Evolutionary conservation across 1,140 invertebrate species (phyloP), one percentile per base, ranked within the genome.

Genomic region (Araneus ventricosus): DNA sequence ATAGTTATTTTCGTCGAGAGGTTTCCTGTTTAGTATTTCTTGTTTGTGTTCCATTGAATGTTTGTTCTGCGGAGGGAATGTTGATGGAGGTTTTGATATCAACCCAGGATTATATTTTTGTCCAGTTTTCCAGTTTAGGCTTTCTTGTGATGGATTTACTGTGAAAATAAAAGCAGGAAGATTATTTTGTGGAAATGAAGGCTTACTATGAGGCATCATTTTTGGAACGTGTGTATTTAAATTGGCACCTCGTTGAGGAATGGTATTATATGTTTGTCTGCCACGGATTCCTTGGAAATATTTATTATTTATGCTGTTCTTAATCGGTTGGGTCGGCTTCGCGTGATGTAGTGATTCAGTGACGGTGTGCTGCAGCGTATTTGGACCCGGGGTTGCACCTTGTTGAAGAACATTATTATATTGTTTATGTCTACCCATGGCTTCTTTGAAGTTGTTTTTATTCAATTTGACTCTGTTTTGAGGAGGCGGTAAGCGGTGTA

Each of bases 131-230:
- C 70, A 75, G 30, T 75, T 20, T 20, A 30, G 70, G 6, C 10
- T 75, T 75, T 20, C 20, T 34, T 75, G 70, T 5, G 4, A 14
- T 24, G 70, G 30, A 75, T 75, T 75, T 34, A 75, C 30, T 34
- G 70, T 75, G 20, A 75, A 75, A 34, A 75, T 75, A 17, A 75
- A 75, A 75, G 70, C 70, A 17, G 70, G 70, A 22, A 75, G 70
- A 75, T 75, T 75, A 20, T 30, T 34, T 75, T 75, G 30, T 4
- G 70, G 30, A 20, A 75, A 17, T 37, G 70, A 75, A 14, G 70
- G 5, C 22, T 75, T 75, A 22, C 20, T 75, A 14, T 75, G 70
- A 20, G 27, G 30, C 6, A 34, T 5, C 20, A 17, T 20, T 75
- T 20, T 75, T 6, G 70, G 6, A 4, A 37, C 30, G 8, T 63